Conservation (phyloP, 1,140 invertebrate genomes). For the Stegodyphus dumicola region DNA sequence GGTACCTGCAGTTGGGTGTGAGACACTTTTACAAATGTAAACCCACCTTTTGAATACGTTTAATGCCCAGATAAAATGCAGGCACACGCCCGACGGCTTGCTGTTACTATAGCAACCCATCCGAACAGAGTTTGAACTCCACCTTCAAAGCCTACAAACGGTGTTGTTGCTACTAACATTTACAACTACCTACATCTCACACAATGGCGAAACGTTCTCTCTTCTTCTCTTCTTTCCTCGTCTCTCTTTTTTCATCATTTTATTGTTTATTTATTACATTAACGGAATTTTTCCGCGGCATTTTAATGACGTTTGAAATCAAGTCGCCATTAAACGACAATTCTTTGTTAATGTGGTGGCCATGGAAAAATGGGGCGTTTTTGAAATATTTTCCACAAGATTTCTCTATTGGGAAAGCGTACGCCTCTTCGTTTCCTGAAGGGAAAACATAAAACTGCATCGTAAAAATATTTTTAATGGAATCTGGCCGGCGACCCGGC, state of each 20-base stretch:
- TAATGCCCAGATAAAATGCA: constrained; percentile 61
- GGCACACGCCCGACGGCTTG: constrained; percentile 59
- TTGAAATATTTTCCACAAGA: constrained; percentile 53
- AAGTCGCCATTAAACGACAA: constrained; percentile 55
- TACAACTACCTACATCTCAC: constrained; percentile 56
- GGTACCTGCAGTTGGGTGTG: constrained; percentile 58
- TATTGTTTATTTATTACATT: constrained; percentile 57
- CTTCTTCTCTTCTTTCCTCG: background rate
- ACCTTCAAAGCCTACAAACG: constrained; percentile 57
- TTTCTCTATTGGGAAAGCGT: constrained; percentile 1
- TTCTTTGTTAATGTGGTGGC: constrained; percentile 17
- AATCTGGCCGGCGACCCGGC: constrained; percentile 39
- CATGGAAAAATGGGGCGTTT: constrained; percentile 18
- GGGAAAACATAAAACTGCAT: constrained; percentile 49
- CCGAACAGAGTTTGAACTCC: constrained; percentile 44
- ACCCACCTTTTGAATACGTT: constrained; percentile 61
- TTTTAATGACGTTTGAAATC: constrained; percentile 61
- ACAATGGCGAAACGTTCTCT: constrained; percentile 29
- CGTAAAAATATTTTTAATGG: constrained; percentile 60
- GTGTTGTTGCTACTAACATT: constrained; percentile 52
- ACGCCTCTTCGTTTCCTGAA: constrained; percentile 43
- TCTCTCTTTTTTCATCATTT: background rate
- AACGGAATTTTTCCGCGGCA: constrained; percentile 45
- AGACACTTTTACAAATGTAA: constrained; percentile 61
- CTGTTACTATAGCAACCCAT: constrained; percentile 59